Percentiles rank a stretch among this genome's conserved stretches.
These are phyloP conservation scores for Albula glossodonta DNA, from an alignment of 2,113 vertebrate species.

Conservation along the genomic window DNA sequence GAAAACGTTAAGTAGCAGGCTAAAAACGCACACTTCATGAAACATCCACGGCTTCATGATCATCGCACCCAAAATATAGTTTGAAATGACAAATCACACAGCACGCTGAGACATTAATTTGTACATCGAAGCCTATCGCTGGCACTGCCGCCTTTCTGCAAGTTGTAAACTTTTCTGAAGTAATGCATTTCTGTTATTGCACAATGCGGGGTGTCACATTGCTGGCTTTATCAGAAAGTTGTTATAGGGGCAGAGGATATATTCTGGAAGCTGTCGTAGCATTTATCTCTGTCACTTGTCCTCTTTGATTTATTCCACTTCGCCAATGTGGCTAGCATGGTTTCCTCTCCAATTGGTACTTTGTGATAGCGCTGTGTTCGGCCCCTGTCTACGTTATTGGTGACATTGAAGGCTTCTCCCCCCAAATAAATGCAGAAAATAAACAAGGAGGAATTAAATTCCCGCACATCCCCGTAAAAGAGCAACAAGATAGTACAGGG, in stretches of 20 bases:
- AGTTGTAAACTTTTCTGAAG: constrained; percentile 47
- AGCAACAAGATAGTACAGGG: constrained; percentile 65
- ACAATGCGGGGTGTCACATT: constrained; percentile 2
- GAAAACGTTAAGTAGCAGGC: neutral
- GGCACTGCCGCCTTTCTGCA: constrained; percentile 54
- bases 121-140: constrained; percentile 48
- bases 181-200: neutral
- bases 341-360: constrained; percentile 61
- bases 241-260: constrained; percentile 1
- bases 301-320: constrained; percentile 70
- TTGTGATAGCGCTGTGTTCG: constrained; percentile 64
- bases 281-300: constrained; percentile 28
- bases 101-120: constrained; percentile 45
- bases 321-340: constrained; percentile 37
- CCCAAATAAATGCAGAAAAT: constrained; percentile 54
- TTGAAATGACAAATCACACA: neutral
- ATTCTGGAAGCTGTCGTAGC: neutral
- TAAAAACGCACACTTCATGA: neutral
- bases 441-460: constrained; percentile 67
- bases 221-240: constrained; percentile 16
- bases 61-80: neutral
- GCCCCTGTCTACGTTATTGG: constrained; percentile 44
- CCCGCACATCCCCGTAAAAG: constrained; percentile 57
- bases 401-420: constrained; percentile 68
- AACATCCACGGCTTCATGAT: neutral